These are phyloP conservation scores for Diadromus collaris DNA, from an alignment of 2,888 invertebrate species.

Conservation along the genomic window DNA sequence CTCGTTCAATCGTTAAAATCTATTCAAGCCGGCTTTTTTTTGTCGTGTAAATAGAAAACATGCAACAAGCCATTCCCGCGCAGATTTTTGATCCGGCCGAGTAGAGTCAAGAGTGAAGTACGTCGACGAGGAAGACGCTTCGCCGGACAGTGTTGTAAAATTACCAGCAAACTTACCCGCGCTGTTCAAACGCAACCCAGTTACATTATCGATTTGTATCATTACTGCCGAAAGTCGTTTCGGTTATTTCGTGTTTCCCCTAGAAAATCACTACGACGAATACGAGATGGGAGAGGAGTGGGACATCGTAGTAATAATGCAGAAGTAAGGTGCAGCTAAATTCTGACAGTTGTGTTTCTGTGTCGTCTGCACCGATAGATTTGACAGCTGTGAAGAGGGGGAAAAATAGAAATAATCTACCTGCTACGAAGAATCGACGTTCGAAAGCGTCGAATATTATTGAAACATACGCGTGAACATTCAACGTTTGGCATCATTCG, in stretches of 20 bases:
- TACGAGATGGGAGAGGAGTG: not conserved
- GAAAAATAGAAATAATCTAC: constrained; percentile 34
- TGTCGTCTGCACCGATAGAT: constrained; percentile 54
- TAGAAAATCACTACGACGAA: constrained; percentile 2
- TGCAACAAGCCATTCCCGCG: constrained; percentile 50
- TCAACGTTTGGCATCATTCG: constrained; percentile 65
- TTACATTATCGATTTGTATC: not conserved
- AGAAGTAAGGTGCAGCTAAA: constrained; percentile 30
- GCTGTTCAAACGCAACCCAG: not conserved
- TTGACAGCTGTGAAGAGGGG: constrained; percentile 55
- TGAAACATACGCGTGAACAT: constrained; percentile 22
- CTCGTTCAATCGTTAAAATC: not conserved
- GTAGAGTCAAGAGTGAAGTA: constrained; percentile 20
- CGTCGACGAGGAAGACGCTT: not conserved
- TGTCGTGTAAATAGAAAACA: constrained; percentile 53
- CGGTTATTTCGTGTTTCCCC: constrained; percentile 22
- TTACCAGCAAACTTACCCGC: constrained; percentile 1
- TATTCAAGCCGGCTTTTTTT: constrained; percentile 35
- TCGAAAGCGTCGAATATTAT: constrained; percentile 34
- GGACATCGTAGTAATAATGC: constrained; percentile 21
- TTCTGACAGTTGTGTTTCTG: constrained; percentile 48
- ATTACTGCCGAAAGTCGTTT: constrained; percentile 40
- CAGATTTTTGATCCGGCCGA: constrained; percentile 28
- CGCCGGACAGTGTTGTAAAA: not conserved
- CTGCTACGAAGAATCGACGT: constrained; percentile 49